These are phyloP conservation scores for Cordilura impudica DNA, from an alignment of 2,888 invertebrate genomes.

Conservation along the genomic window DNA sequence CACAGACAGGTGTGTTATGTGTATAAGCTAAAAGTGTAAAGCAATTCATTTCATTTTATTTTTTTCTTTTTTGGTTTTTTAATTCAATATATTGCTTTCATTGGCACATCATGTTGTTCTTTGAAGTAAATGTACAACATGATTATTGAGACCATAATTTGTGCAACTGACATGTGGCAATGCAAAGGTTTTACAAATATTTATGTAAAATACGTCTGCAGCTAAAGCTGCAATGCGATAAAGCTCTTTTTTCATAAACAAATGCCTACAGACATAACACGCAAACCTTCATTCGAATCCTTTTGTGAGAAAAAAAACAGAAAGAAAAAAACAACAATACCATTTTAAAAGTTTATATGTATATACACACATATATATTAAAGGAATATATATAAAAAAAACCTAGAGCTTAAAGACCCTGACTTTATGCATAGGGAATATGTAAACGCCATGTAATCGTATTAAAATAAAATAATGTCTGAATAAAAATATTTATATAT, in stretches of 20 bases:
- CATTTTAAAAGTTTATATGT: not conserved
- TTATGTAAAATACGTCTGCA: slow-evolving; percentile 1
- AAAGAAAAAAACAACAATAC: not conserved
- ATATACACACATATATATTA: too few relatives aligned
- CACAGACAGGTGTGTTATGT: slow-evolving; percentile 45
- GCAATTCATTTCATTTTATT: slow-evolving; percentile 47
- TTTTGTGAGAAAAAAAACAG: not conserved
- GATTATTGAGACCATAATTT: slow-evolving; percentile 66
- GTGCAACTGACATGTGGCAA: slow-evolving; percentile 63
- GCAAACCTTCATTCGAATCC: slow-evolving; percentile 23
- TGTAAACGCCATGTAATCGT: slow-evolving; percentile 52
- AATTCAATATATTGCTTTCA: slow-evolving; percentile 47
- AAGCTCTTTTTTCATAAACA: slow-evolving; percentile 34
- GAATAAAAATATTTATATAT: slow-evolving; percentile 6
- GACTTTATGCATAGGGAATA: slow-evolving; percentile 8
- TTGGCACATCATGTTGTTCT: slow-evolving; percentile 39
- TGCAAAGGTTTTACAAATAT: slow-evolving; percentile 35
- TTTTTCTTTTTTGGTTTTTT: not conserved
- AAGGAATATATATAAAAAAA: not conserved
- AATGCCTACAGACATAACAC: slow-evolving; percentile 50
- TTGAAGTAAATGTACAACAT: slow-evolving; percentile 62
- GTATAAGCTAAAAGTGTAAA: slow-evolving; percentile 28
- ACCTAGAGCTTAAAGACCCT: not conserved
- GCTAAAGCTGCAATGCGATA: slow-evolving; percentile 34
- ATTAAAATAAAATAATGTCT: slow-evolving; percentile 55